Percentiles rank a stretch among this genome's conserved stretches.
These are phyloP conservation scores for Australoheros facetus DNA, from an alignment of 2,797 vertebrate genomes.

Conservation along the genomic window DNA sequence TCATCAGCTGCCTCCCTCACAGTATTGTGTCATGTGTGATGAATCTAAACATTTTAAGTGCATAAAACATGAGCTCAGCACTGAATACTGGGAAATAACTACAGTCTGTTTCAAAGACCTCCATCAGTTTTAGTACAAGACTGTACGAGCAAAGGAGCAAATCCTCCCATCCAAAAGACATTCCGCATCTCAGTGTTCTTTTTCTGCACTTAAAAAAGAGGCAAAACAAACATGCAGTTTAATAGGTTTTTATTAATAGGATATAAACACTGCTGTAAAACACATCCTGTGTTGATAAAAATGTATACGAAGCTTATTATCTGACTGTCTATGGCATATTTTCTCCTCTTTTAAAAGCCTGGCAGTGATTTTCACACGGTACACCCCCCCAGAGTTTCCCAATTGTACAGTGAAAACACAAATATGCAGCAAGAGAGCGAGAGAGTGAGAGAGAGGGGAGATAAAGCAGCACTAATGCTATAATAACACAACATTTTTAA, in stretches of 20 bases:
- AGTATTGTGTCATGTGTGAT: background rate
- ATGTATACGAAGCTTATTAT: conserved; percentile 22
- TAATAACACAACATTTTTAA: conserved; percentile 7
- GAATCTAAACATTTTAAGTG: conserved; percentile 1
- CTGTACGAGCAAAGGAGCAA: background rate
- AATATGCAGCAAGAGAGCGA: background rate
- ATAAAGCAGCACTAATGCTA: background rate
- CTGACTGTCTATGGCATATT: conserved; percentile 19
- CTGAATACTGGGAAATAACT: conserved; percentile 1
- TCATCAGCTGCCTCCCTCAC: background rate
- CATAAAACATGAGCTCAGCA: background rate
- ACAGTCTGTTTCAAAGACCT: background rate
- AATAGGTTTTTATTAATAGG: background rate
- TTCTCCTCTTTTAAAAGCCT: conserved; percentile 26
- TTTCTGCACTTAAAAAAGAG: background rate
- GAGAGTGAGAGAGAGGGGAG: no score
- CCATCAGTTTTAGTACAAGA: background rate
- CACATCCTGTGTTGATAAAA: conserved; percentile 21
- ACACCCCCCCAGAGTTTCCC: background rate
- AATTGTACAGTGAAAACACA: background rate
- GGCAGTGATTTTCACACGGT: conserved; percentile 5
- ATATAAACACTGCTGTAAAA: conserved; percentile 9
- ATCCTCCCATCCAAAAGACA: background rate
- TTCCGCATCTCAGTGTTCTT: background rate
- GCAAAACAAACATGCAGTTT: background rate